Conservation (phyloP, 2,797 vertebrate genomes). For the Enteromius paludinosus region DNA sequence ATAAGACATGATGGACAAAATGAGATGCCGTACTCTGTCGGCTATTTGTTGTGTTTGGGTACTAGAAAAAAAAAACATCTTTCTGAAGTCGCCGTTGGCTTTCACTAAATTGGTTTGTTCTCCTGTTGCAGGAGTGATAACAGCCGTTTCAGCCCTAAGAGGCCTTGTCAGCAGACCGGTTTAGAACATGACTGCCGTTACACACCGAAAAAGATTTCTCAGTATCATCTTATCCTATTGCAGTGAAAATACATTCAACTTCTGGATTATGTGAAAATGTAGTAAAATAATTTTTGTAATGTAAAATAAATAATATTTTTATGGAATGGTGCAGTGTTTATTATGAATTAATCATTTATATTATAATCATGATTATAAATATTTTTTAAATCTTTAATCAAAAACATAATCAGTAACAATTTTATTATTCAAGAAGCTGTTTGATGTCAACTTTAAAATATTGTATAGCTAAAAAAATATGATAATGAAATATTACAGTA, state of each 20-base stretch:
- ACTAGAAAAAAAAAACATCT: conserved; percentile 29
- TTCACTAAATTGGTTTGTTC: conserved; percentile 48
- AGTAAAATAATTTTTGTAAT: background rate
- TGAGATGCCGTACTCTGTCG: conserved; percentile 15
- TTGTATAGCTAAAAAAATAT: background rate
- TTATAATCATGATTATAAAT: background rate
- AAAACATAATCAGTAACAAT: background rate
- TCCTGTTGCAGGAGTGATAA: conserved; percentile 45
- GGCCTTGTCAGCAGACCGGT: conserved; percentile 27
- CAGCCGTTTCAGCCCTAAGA: conserved; percentile 25
- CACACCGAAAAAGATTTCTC: conserved; percentile 13
- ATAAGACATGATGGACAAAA: conserved; percentile 34
- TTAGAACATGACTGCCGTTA: conserved; percentile 26
- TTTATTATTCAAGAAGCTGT: too few relatives aligned
- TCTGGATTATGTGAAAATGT: background rate
- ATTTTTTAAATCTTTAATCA: background rate
- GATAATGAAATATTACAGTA: background rate
- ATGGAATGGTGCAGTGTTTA: background rate
- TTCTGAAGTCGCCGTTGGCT: conserved; percentile 32
- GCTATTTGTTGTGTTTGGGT: conserved; percentile 49
- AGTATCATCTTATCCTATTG: background rate
- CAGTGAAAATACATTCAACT: background rate
- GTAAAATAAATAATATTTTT: background rate
- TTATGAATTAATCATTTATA: background rate
- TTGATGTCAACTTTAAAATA: background rate